Base-by-base conservation (phyloP, 2,797 vertebrate genomes). In the Kryptolebias ocellatus region DNA sequence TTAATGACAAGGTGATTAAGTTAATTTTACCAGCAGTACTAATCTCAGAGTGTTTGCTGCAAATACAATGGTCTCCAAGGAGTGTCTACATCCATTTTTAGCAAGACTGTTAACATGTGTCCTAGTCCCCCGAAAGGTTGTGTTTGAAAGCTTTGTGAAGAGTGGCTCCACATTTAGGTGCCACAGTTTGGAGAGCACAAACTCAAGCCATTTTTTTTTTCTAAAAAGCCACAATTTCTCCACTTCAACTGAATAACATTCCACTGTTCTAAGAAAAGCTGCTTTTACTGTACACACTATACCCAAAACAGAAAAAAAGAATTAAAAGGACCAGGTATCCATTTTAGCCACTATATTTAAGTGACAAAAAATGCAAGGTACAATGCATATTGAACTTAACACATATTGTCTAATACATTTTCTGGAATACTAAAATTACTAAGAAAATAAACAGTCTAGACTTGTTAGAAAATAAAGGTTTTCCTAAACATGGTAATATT, bases 401-500 rank as follows among this genome's bases (percentile, higher is more conserved):
- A 51, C 34, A 50, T 10, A 42, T 56, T 37, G 49, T 9, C 34
- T 55, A 17, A 47, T 47, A 11, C 18, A 54, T 20, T 54, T 63
- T 31, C 52, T 46, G 6, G 16, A 7, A 46, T 14, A 17, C 46
- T 18, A 0, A 5, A n/a, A 24, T 24, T 14, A 37, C 5, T 45
- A 0, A 18, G 9, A 1, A 46, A 59, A 31, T 3, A 6, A 18
- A 47, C 31, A 49, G n/a, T 60, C 57, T 60, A 60, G 47, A 47
- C 37, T 18, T 31, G 4, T 47, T 5, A 49, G 44, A 59, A 46
- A 60, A 60, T 49, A 49, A 11, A 4, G 34, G 14, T 50, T 51
- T 58, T 17, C 8, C 46, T 5, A 39, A 51, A 37, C 53, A 50
- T 24, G 15, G 20, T 16, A 47, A n/a, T 51, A 51, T 67, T 67